phyloP scores from a whole-genome alignment of 2,888 invertebrate genomes.

The Tetranychus truncatus region DNA sequence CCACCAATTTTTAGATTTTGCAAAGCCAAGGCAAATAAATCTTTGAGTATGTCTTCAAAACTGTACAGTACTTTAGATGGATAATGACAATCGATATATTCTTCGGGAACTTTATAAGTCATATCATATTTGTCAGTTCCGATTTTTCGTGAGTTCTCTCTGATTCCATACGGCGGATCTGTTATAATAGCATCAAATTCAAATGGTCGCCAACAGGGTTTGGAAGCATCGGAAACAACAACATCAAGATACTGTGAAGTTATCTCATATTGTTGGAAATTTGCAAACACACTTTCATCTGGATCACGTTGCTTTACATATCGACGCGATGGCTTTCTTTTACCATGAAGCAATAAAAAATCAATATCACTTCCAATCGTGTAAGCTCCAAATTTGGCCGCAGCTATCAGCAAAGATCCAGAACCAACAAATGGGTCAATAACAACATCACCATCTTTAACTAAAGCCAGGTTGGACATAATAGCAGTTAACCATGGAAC shows the following conservation, averaged over 20 bases:
- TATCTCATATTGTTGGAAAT: conserved; percentile 70
- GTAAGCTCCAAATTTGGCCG: conserved; percentile 67
- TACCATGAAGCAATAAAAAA: conserved; percentile 75
- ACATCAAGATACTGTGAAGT: conserved; percentile 61
- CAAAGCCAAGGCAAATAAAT: conserved; percentile 65
- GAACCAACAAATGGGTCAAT: conserved; percentile 86
- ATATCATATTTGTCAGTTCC: conserved; percentile 43
- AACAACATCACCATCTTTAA: conserved; percentile 50
- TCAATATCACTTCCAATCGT: conserved; percentile 84
- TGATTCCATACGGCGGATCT: conserved; percentile 93
- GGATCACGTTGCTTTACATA: conserved; percentile 38
- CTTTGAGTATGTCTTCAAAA: conserved; percentile 58
- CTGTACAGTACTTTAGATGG: conserved; percentile 56
- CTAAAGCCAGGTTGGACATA: conserved; percentile 83
- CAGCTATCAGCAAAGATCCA: conserved; percentile 53
- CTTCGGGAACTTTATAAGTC: conserved; percentile 40
- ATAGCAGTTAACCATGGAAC: conserved; percentile 80
- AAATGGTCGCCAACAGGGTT: conserved; percentile 51
- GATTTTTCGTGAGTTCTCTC: conserved; percentile 74
- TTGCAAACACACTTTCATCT: conserved; percentile 70
- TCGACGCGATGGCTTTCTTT: conserved; percentile 37
- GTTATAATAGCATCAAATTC: conserved; percentile 80
- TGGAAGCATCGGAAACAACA: conserved; percentile 74
- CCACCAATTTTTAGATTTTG: conserved; percentile 53
- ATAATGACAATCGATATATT: conserved; percentile 37